Evolutionary conservation across 2,797 vertebrate species (phyloP).

Genomic region (Muraenolepis orangiensis): DNA sequence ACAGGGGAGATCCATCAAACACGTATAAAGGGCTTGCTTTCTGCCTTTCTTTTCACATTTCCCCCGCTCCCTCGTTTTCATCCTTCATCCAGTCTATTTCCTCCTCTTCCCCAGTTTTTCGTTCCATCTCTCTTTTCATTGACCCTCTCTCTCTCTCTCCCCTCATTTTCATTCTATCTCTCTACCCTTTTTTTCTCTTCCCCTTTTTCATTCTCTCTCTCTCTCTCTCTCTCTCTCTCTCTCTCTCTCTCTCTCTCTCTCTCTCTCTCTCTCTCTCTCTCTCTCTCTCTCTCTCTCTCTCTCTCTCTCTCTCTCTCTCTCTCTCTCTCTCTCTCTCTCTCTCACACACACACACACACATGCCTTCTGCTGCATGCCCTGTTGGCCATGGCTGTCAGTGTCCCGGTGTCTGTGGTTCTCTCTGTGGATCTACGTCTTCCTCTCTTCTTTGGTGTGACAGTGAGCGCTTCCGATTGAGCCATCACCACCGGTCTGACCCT

Average conservation of each 20-base stretch:
- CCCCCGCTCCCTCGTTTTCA: background rate
- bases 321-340: slow-evolving; percentile 11
- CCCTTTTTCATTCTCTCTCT: background rate
- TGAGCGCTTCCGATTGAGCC: slow-evolving; percentile 70
- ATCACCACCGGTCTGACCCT: slow-evolving; percentile 48
- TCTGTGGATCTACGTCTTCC: slow-evolving; percentile 53
- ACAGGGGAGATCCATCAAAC: slow-evolving; percentile 39
- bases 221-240: no score
- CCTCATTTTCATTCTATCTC: no score
- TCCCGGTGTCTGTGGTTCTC: slow-evolving; percentile 41
- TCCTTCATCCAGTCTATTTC: slow-evolving; percentile 1
- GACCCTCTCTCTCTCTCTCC: no score
- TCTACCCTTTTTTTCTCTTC: background rate
- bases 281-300: slow-evolving; percentile 20
- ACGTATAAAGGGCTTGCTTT: slow-evolving; percentile 16
- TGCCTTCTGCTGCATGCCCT: slow-evolving; percentile 23
- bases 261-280: slow-evolving; percentile 15
- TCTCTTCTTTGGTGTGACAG: slow-evolving; percentile 55
- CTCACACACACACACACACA: background rate
- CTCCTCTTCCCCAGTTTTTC: background rate
- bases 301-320: background rate
- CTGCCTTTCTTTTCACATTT: slow-evolving; percentile 9
- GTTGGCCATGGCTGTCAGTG: slow-evolving; percentile 56
- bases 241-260: background rate
- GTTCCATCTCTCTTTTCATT: background rate